These are phyloP conservation scores for Lophochroa leadbeateri DNA, from an alignment of 2,113 vertebrate genomes.

Conservation along the genomic window DNA sequence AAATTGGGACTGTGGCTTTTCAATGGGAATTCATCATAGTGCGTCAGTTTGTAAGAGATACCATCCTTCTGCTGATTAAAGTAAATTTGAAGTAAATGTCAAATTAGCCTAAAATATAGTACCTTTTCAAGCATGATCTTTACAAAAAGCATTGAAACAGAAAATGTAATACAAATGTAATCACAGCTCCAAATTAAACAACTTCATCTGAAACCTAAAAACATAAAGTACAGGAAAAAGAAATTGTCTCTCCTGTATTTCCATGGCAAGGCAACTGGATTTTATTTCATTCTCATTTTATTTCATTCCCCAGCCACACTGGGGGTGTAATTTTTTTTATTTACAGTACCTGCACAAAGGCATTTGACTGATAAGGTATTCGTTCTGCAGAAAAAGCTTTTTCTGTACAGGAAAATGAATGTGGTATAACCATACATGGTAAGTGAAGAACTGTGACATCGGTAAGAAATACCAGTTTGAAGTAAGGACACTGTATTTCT, in stretches of 20 bases:
- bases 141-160: slow-evolving; percentile 37
- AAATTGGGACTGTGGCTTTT: not conserved
- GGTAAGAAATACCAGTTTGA: slow-evolving; percentile 1
- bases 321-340: slow-evolving; percentile 53
- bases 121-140: not conserved
- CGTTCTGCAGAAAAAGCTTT: slow-evolving; percentile 17
- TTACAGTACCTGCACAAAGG: slow-evolving; percentile 29
- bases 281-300: not conserved
- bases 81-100: not conserved
- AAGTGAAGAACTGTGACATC: slow-evolving; percentile 1
- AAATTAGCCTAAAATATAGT: not conserved
- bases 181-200: not conserved
- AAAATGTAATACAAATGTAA: slow-evolving; percentile 11
- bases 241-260: slow-evolving; percentile 13
- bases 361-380: slow-evolving; percentile 43
- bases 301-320: not conserved
- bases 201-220: slow-evolving; percentile 14
- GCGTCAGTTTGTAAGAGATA: not conserved
- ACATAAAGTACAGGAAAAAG: not conserved
- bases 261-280: not conserved
- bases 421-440: not conserved
- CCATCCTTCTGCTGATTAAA: not conserved
- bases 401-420: slow-evolving; percentile 27
- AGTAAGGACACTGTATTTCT: not conserved
- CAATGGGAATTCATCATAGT: not conserved